These are phyloP conservation scores for Sinotaia quadrata DNA, from an alignment of 2,888 invertebrate species.

Conservation along the genomic window DNA sequence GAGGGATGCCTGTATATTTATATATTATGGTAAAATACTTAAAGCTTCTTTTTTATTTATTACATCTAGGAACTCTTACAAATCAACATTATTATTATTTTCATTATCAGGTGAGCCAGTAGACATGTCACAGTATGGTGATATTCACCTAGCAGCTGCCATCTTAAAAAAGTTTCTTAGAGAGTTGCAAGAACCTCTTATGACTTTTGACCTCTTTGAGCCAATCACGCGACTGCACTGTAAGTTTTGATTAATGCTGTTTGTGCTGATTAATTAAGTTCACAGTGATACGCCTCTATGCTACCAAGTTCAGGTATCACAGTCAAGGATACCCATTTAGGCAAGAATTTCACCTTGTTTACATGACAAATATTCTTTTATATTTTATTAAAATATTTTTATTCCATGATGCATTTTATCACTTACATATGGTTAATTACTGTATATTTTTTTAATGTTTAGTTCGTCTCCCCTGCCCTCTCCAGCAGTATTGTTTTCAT, in stretches of 20 bases:
- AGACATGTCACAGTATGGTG: constrained; percentile 79
- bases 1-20: background rate
- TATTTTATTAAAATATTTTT: no score
- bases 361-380: no score
- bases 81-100: background rate
- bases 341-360: no score
- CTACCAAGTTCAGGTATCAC: no score
- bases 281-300: no score
- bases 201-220: constrained; percentile 94
- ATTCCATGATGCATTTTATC: no score
- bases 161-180: constrained; percentile 92
- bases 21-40: background rate
- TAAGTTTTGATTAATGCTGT: constrained; percentile 77
- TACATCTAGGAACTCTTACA: background rate
- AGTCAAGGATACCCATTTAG: no score
- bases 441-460: no score
- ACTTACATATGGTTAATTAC: no score
- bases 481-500: no score
- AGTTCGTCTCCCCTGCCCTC: no score
- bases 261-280: no score
- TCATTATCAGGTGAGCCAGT: constrained; percentile 77
- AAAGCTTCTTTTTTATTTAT: background rate
- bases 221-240: constrained; percentile 92
- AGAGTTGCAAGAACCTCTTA: constrained; percentile 91
- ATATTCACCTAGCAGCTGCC: constrained; percentile 93